Evolutionary conservation across 2,113 vertebrate species (phyloP), one percentile per base, ranked within the genome.

Genomic region (Hypocryptadius cinnamomeus): DNA sequence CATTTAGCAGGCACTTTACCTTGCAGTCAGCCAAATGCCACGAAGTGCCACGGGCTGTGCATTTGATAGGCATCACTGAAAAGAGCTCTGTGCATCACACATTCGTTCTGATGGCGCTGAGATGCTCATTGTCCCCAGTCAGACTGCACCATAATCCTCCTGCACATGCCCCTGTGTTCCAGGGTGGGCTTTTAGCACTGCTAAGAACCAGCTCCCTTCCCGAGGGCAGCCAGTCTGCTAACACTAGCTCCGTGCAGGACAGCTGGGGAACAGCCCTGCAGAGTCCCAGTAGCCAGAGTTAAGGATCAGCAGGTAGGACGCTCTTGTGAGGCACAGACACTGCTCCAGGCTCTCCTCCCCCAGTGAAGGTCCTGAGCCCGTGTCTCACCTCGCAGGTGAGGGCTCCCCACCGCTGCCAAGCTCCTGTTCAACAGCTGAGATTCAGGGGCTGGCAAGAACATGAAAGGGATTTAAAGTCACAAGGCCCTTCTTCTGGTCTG

Each of bases 41-140:
- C 0, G 0, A 42, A 44, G 37, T 64, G 83, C 59, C 53, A 81
- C 0, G 0, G n/a, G 69, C 45, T 61, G 21, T 66, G 73, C 2
- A 0, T 91, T 77, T 66, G 60, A 63, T 0, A 10, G 59, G 13
- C 0, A 0, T n/a, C 15, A 11, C 28, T 80, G n/a, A 57, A 35
- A 69, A 56, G 57, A 15, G 7, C 20, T 81, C 30, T 85, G 19
- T 70, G 57, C 35, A 24, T 48, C 45, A 19, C 0, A 0, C 0
- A 0, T 18, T 82, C 0, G 0, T 65, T 78, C 47, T 50, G 48
- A 61, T 1, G 1, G 42, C 10, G 12, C 28, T 22, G 57, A 87
- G 22, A 10, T 19, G 25, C 63, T 79, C 57, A 35, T 9, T 17
- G 11, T 51, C 15, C 11, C 44, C 2, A 2, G 8, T 8, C 35